Evolutionary conservation across 2,888 invertebrate genomes (phyloP), one percentile per base, ranked within the genome.

Genomic region (Nymphalis urticae): DNA sequence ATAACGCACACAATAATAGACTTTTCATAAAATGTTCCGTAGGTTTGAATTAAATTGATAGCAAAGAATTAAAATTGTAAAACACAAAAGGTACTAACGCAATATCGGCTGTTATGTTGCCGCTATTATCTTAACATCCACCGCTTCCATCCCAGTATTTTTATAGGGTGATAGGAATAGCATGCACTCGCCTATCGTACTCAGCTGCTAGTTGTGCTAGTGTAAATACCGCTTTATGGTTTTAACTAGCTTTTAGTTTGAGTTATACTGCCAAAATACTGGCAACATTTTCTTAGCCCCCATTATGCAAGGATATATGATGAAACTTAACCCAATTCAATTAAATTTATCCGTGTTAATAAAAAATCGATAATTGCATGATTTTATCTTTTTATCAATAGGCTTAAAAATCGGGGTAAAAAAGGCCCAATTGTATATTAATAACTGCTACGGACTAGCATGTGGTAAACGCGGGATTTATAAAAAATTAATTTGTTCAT

Each of bases 341-440:
- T 16, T 56, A 24, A 66, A 51, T 19, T 19, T 19, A 58, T 36
- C 19, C 17, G n/a, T n/a, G 48, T 21, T 16, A 54, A 17, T 24
- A 53, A 65, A 66, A 59, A 71, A 69, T 53, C 54, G 7, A 5
- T 50, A 63, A 65, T 61, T 21, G 17, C 58, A 63, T 58, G 58
- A 58, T 58, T 36, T 65, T 68, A 70, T 66, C 66, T 68, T 71
- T 68, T 68, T 62, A 53, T 17, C 54, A 32, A 32, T 68, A 69
- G 69, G 67, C 73, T 64, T 68, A 64, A 53, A 66, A 61, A 69
- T 62, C 69, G 42, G 60, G 67, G 68, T 68, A 72, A 67, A 67
- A 71, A 69, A 74, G 72, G 71, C 68, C 71, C 76, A 71, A 78
- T 78, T 77, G 74, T 76, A 75, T 79, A 79, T 77, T 79, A 77